Conservation (phyloP, 37 sponge, comb jelly and placozoan genomes). For the Tethya wilhelma region DNA sequence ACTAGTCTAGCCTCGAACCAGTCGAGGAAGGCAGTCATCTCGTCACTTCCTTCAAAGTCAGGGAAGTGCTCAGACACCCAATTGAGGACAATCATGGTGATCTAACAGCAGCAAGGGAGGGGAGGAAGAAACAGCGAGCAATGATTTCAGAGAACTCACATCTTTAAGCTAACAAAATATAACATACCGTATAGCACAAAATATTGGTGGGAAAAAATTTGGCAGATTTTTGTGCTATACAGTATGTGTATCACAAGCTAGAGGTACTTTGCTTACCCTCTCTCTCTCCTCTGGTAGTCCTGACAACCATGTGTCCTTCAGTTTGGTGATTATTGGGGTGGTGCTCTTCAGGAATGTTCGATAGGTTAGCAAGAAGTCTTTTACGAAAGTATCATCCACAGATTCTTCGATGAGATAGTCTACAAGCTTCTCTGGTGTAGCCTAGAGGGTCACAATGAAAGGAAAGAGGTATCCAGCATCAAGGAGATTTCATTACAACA, state of each 20-base stretch:
- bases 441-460: constrained; percentile 62
- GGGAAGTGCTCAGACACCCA: constrained; percentile 79
- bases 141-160: too few relatives aligned
- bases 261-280: too few relatives aligned
- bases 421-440: constrained; percentile 74
- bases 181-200: too few relatives aligned
- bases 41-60: constrained; percentile 67
- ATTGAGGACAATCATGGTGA: constrained; percentile 55
- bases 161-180: too few relatives aligned
- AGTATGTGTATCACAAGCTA: too few relatives aligned
- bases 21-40: constrained; percentile 78
- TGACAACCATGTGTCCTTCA: constrained; percentile 50
- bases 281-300: constrained; percentile 29
- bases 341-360: constrained; percentile 70
- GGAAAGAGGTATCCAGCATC: constrained; percentile 29
- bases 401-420: constrained; percentile 69
- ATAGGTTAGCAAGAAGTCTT: constrained; percentile 86
- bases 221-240: too few relatives aligned
- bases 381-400: constrained; percentile 76
- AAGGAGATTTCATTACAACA: background rate
- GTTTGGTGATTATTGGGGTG: constrained; percentile 47
- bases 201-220: too few relatives aligned
- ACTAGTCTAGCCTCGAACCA: constrained; percentile 58
- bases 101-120: constrained; percentile 9
- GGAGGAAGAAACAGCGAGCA: too few relatives aligned